phyloP scores from a whole-genome alignment of 2,797 vertebrate species.

The Hyperoplus lanceolatus region DNA sequence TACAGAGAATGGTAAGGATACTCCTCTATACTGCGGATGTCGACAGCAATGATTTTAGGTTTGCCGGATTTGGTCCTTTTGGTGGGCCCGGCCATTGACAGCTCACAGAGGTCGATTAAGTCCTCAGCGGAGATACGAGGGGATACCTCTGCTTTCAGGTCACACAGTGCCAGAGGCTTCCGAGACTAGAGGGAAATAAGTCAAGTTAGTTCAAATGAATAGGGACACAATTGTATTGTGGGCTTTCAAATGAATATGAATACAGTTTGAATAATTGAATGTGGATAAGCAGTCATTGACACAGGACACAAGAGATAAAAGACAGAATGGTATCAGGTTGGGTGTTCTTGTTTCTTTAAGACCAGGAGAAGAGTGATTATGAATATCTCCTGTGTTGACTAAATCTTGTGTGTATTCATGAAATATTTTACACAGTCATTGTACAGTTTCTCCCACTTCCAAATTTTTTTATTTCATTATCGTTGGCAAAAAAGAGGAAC shows the following conservation, averaged over 20 bases:
- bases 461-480: slow-evolving; percentile 4
- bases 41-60: slow-evolving; percentile 95
- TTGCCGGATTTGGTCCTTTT: slow-evolving; percentile 92
- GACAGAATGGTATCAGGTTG: slow-evolving; percentile 8
- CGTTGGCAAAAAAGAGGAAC: slow-evolving; percentile 31
- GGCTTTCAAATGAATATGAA: slow-evolving; percentile 18
- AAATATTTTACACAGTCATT: neutral
- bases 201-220: slow-evolving; percentile 36
- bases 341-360: slow-evolving; percentile 21
- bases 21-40: slow-evolving; percentile 95
- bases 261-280: slow-evolving; percentile 18
- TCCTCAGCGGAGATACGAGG: slow-evolving; percentile 97
- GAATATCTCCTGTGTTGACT: slow-evolving; percentile 9
- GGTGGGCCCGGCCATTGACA: slow-evolving; percentile 80
- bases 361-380: neutral
- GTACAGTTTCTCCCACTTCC: neutral
- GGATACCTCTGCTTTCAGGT: slow-evolving; percentile 95
- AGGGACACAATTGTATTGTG: neutral
- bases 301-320: slow-evolving; percentile 14
- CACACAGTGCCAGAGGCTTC: slow-evolving; percentile 92
- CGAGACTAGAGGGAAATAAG: slow-evolving; percentile 86
- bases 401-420: slow-evolving; percentile 24
- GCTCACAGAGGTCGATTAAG: slow-evolving; percentile 95
- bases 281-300: neutral
- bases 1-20: slow-evolving; percentile 89